Percentiles rank a stretch among this genome's conserved stretches.
These are phyloP conservation scores for Rhinolophus sinicus DNA, from an alignment of 2,113 vertebrate genomes.

Conservation along the genomic window DNA sequence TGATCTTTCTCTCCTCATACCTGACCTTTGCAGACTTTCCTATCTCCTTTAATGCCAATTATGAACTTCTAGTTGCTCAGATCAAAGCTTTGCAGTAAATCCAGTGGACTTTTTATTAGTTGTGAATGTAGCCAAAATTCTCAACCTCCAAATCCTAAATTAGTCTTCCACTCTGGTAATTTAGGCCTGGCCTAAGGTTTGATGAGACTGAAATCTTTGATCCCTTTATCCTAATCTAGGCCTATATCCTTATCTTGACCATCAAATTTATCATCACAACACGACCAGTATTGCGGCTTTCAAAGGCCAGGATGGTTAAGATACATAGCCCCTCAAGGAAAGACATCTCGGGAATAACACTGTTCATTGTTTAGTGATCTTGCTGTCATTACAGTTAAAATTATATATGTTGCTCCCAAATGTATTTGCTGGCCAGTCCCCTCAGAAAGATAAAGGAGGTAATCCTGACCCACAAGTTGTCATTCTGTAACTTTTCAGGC, in stretches of 20 bases:
- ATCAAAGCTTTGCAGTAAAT: neutral
- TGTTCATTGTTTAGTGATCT: constrained; percentile 12
- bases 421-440: neutral
- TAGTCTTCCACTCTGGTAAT: neutral
- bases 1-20: neutral
- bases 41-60: constrained; percentile 20
- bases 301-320: constrained; percentile 15
- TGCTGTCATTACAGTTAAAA: neutral
- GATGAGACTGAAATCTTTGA: constrained; percentile 18
- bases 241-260: neutral
- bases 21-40: neutral
- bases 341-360: neutral
- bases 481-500: constrained; percentile 23
- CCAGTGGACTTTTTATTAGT: neutral
- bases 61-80: neutral
- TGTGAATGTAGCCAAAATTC: constrained; percentile 30
- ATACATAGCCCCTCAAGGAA: neutral
- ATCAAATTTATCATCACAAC: constrained; percentile 11
- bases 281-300: neutral
- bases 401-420: neutral
- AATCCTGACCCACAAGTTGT: neutral
- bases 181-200: neutral
- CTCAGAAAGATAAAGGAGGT: neutral
- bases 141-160: constrained; percentile 9
- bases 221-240: constrained; percentile 21